Conservation (phyloP, 2,113 vertebrate species). For the Oncorhynchus mykiss region DNA sequence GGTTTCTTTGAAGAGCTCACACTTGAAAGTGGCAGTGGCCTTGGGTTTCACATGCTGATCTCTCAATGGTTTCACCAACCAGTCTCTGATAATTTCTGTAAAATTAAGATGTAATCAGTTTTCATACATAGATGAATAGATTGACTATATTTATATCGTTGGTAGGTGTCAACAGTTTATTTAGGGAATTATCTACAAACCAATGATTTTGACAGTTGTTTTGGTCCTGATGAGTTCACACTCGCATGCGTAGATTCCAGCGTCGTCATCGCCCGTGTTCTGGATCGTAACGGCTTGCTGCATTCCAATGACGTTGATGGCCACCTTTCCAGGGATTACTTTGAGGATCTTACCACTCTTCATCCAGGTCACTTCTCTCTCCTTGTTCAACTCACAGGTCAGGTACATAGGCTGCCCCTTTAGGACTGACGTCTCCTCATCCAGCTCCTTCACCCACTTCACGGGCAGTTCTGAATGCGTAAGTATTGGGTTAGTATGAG, state of each 20-base stretch:
- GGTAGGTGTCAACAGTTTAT: background rate
- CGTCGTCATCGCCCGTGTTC: slow-evolving; percentile 77
- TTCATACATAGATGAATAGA: background rate
- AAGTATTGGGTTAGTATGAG: no score
- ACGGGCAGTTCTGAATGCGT: slow-evolving; percentile 84
- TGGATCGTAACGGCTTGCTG: slow-evolving; percentile 83
- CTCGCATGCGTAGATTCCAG: slow-evolving; percentile 85
- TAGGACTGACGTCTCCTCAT: slow-evolving; percentile 85
- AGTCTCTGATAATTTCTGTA: slow-evolving; percentile 91
- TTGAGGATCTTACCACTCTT: slow-evolving; percentile 83
- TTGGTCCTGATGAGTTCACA: slow-evolving; percentile 81
- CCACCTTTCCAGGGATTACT: slow-evolving; percentile 76
- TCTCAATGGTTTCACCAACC: slow-evolving; percentile 91
- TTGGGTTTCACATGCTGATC: slow-evolving; percentile 98
- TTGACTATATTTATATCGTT: background rate
- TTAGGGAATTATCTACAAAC: slow-evolving; percentile 66
- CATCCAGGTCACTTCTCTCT: slow-evolving; percentile 89
- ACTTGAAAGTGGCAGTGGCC: slow-evolving; percentile 82
- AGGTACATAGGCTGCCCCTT: slow-evolving; percentile 91
- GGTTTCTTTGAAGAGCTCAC: slow-evolving; percentile 88
- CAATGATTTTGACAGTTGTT: slow-evolving; percentile 86
- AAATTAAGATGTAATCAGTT: background rate
- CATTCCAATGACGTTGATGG: slow-evolving; percentile 87
- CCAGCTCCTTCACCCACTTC: slow-evolving; percentile 87
- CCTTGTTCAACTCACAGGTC: slow-evolving; percentile 94